Evolutionary conservation across 2,113 vertebrate species (phyloP), one percentile per base, ranked within the genome.

Genomic region (Candoia aspera): DNA sequence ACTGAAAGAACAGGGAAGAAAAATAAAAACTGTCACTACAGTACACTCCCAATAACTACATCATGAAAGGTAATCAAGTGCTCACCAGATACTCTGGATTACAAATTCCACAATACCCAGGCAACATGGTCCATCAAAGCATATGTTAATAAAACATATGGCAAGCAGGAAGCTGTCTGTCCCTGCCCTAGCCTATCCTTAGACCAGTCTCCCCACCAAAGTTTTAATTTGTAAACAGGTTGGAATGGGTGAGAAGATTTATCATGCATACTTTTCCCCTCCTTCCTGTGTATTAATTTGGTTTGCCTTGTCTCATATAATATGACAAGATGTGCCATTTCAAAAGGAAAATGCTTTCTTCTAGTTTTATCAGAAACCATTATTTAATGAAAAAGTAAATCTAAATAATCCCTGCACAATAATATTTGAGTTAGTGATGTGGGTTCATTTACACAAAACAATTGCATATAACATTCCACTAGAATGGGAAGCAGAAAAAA

Each of bases 371-470:
- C 68, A 85, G 46, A 85, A 85, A 85, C 46, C 46, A 26, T 85
- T 85, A 53, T 26, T 17, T 49, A 89, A 59, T n/a, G 49, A 95
- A 91, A 95, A 42, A n/a, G 9, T 87, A 0, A 93, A 91, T 2
- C 58, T 24, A 93, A 94, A 73, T 87, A 29, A 93, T 89, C 0
- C 0, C 89, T 19, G 88, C 0, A 68, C 26, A 46, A 53, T 49
- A 13, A 85, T 53, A 53, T 53, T 54, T 23, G 19, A 84, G 42
- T 84, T 73, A 55, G 23, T 89, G 87, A 64, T 64, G 46, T 49
- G 17, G 26, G 49, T 8, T 95, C 96, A 96, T 97, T 97, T 97
- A 95, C 79, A 96, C 94, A 97, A 97, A 98, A 96, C 96, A 97
- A 97, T 97, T 97, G 97, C 49, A 5, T 49, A 8, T 95, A 97